A percentile compares a stretch with the other conserved stretches of the same genome.
These are phyloP conservation scores for Aviceda subcristata DNA, from an alignment of 2,113 vertebrate species.

Conservation along the genomic window DNA sequence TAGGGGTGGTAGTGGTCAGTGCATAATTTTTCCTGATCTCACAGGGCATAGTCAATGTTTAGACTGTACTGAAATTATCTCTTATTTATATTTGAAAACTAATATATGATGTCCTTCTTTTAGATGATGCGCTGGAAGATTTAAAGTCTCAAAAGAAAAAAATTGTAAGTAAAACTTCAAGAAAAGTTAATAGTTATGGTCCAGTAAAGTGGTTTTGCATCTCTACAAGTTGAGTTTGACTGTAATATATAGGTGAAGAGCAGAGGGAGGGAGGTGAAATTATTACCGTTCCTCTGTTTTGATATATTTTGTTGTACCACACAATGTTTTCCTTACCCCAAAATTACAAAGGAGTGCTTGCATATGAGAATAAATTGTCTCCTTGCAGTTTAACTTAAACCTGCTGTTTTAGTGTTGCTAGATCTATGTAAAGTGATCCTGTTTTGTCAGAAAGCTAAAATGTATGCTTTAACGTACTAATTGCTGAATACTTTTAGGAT, in stretches of 20 bases:
- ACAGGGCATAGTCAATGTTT: accelerated
- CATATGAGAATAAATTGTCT: neutral
- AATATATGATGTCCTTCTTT: slow-evolving; percentile 43
- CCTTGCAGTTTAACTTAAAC: neutral
- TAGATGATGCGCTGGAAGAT: slow-evolving; percentile 93
- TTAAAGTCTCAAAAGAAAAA: slow-evolving; percentile 92
- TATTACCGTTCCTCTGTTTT: neutral
- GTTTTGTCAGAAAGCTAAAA: neutral
- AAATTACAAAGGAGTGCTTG: neutral
- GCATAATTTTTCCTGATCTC: neutral
- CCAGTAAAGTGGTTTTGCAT: neutral
- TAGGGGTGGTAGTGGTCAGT: neutral
- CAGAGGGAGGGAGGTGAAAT: neutral
- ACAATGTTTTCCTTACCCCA: neutral
- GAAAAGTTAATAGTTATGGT: neutral
- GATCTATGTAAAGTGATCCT: neutral
- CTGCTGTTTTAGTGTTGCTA: neutral
- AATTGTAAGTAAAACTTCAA: slow-evolving; percentile 86
- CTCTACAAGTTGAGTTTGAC: neutral
- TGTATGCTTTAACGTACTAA: neutral
- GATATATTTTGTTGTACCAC: neutral
- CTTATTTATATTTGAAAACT: slow-evolving; percentile 17
- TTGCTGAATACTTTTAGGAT: neutral
- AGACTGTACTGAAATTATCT: neutral
- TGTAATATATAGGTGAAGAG: neutral